These are phyloP conservation scores for Seriola dumerili DNA, from an alignment of 2,113 vertebrate genomes.

Conservation along the genomic window DNA sequence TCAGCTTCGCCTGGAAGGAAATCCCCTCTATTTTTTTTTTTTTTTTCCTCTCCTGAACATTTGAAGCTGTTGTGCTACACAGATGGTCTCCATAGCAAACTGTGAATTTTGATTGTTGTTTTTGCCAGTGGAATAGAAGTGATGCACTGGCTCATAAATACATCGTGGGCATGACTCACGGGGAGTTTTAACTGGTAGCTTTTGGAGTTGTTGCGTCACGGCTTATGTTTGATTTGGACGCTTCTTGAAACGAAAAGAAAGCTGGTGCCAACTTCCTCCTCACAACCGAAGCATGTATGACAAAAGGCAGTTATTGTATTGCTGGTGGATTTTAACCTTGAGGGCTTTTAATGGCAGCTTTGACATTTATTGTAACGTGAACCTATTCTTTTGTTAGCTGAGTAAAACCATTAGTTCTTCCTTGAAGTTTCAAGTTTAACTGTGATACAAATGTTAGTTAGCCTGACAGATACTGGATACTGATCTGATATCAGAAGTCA, in stretches of 20 bases:
- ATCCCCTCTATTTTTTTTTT: constrained; percentile 55
- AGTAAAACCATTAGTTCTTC: background rate
- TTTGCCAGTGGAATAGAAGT: constrained; percentile 60
- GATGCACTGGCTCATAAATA: constrained; percentile 47
- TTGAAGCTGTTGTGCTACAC: constrained; percentile 41
- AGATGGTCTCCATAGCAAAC: constrained; percentile 75
- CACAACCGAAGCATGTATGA: constrained; percentile 26
- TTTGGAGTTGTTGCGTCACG: constrained; percentile 49
- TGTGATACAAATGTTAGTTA: too few species aligned
- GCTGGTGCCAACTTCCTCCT: constrained; percentile 31
- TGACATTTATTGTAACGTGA: background rate
- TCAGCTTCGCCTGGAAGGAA: constrained; percentile 57
- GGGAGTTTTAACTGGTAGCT: constrained; percentile 38
- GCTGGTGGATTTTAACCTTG: background rate
- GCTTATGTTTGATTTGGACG: constrained; percentile 46
- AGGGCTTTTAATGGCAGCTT: background rate
- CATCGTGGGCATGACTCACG: constrained; percentile 48
- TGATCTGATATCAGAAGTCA: too few species aligned
- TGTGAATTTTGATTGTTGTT: constrained; percentile 45
- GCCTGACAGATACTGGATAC: too few species aligned
- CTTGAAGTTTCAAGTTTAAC: too few species aligned
- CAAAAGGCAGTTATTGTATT: constrained; percentile 8
- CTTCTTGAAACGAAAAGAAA: constrained; percentile 30
- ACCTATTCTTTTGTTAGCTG: background rate
- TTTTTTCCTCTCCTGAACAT: constrained; percentile 37